Percentiles rank a stretch among this genome's conserved stretches.
These are phyloP conservation scores for Pharmacophagus antenor DNA, from an alignment of 2,888 invertebrate genomes.

Conservation along the genomic window DNA sequence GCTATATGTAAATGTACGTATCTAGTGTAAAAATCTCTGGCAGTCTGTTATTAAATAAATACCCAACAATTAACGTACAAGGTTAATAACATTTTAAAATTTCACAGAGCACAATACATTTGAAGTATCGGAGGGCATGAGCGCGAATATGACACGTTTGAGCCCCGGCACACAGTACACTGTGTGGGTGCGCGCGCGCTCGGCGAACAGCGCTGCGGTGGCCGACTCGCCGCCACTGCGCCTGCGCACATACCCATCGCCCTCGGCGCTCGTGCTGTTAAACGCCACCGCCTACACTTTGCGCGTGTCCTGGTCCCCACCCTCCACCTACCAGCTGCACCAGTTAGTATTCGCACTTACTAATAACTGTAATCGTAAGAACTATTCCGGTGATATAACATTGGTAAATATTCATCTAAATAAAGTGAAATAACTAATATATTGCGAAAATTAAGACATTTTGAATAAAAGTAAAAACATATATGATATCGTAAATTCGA, in stretches of 20 bases:
- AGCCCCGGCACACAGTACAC: slow-evolving; percentile 85
- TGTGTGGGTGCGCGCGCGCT: slow-evolving; percentile 88
- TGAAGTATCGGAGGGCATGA: slow-evolving; percentile 61
- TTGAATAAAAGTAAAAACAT: too few relatives aligned
- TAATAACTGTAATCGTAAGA: too few relatives aligned
- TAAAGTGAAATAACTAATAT: too few relatives aligned
- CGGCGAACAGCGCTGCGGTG: slow-evolving; percentile 81
- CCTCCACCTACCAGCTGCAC: slow-evolving; percentile 50
- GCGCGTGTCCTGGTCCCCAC: slow-evolving; percentile 85
- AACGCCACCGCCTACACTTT: slow-evolving; percentile 73
- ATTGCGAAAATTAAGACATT: too few relatives aligned
- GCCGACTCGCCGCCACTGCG: slow-evolving; percentile 83
- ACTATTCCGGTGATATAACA: too few relatives aligned
- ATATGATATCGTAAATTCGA: too few relatives aligned
- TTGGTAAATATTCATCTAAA: too few relatives aligned
- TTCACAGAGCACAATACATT: slow-evolving; percentile 67
- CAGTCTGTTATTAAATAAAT: too few relatives aligned
- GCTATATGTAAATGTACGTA: too few relatives aligned
- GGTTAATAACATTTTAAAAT: too few relatives aligned
- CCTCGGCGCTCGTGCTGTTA: slow-evolving; percentile 82
- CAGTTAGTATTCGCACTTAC: slow-evolving; percentile 46
- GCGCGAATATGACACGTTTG: slow-evolving; percentile 80
- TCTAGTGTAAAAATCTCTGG: too few relatives aligned
- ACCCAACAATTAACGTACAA: too few relatives aligned
- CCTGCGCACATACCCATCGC: slow-evolving; percentile 86